These are phyloP conservation scores for Alethe castanea DNA, from an alignment of 2,113 vertebrate genomes.

Conservation along the genomic window DNA sequence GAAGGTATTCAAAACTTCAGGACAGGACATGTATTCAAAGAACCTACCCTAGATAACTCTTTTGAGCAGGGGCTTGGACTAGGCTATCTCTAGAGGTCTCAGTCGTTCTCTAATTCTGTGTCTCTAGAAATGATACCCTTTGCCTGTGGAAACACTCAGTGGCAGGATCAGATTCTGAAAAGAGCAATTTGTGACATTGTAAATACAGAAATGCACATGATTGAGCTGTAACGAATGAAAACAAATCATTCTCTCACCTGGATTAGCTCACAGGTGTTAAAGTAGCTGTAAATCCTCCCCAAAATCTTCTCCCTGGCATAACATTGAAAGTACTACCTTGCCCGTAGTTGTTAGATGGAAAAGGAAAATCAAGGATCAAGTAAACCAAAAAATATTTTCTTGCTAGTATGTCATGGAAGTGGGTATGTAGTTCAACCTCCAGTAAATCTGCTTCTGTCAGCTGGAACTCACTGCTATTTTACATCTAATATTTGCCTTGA, in stretches of 20 bases:
- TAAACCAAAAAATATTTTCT: not conserved
- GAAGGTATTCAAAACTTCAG: not conserved
- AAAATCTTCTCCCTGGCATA: not conserved
- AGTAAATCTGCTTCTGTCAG: not conserved
- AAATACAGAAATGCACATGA: not conserved
- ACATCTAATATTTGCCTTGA: not conserved
- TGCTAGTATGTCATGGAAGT: not conserved
- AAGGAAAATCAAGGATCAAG: not conserved
- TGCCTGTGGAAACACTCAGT: not conserved
- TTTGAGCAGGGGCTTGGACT: not conserved
- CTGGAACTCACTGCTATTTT: not conserved
- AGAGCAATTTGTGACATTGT: not conserved
- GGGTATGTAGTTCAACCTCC: not conserved
- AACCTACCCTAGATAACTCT: not conserved
- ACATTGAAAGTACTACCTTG: not conserved
- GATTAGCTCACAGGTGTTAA: not conserved
- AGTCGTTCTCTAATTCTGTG: not conserved
- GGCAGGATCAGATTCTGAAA: not conserved
- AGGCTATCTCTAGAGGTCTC: not conserved
- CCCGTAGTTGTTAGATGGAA: not conserved
- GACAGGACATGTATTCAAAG: fast-evolving
- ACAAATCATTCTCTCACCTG: not conserved
- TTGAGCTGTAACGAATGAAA: not conserved
- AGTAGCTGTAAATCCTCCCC: not conserved
- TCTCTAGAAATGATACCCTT: not conserved